phyloP scores from a whole-genome alignment of 2,113 vertebrate species.

The Pelecanus crispus region DNA sequence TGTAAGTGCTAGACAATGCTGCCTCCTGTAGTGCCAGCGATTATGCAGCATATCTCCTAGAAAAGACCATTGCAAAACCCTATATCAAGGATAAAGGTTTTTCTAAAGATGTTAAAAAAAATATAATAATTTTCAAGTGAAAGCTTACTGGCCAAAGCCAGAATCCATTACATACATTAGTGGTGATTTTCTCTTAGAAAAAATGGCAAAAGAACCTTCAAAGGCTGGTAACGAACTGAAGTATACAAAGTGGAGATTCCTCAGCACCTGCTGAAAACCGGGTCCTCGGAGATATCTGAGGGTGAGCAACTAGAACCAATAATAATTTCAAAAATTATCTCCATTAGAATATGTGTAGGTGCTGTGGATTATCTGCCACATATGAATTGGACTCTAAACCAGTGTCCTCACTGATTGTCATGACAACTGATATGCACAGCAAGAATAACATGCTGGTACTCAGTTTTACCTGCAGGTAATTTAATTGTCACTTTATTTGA shows the following conservation, averaged over 20 bases:
- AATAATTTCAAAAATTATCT: background rate
- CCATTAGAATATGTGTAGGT: background rate
- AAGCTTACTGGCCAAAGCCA: background rate
- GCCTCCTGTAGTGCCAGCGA: background rate
- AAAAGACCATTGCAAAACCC: background rate
- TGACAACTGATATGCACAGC: background rate
- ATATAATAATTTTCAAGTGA: background rate
- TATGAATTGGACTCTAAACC: background rate
- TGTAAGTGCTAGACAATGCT: background rate
- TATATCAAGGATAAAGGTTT: background rate
- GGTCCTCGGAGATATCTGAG: background rate
- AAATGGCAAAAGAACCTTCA: background rate
- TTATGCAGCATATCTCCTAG: background rate
- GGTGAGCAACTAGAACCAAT: background rate
- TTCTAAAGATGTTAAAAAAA: background rate
- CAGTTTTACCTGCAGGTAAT: background rate
- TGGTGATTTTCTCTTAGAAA: background rate
- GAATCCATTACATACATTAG: background rate
- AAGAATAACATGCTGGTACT: background rate
- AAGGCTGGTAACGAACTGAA: background rate
- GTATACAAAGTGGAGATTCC: background rate
- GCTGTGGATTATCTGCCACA: background rate
- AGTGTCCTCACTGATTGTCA: background rate
- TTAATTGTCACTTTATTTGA: constrained; percentile 1
- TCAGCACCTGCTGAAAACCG: background rate